Percentiles rank a stretch among this genome's conserved stretches.
These are phyloP conservation scores for Schrankia costaestrigalis DNA, from an alignment of 2,888 invertebrate species.

Conservation along the genomic window DNA sequence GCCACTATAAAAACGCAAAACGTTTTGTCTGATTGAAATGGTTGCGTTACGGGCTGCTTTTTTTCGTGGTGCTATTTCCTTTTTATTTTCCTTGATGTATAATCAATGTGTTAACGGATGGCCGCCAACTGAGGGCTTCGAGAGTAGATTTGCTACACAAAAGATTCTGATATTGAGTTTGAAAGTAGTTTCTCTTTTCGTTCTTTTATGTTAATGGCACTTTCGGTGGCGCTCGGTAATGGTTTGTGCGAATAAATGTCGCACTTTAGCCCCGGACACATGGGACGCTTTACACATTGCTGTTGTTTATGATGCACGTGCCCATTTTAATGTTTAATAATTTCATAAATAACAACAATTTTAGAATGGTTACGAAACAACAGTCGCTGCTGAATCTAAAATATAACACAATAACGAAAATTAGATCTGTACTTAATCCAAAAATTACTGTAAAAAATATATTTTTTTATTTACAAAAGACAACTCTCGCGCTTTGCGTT, in stretches of 20 bases:
- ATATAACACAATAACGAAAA: background rate
- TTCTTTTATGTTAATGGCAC: slow-evolving; percentile 75
- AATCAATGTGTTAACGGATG: slow-evolving; percentile 80
- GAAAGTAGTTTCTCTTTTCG: slow-evolving; percentile 75
- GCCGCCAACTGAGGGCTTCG: slow-evolving; percentile 64
- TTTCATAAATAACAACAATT: slow-evolving; percentile 32
- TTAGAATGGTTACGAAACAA: slow-evolving; percentile 16
- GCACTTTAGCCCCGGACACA: slow-evolving; percentile 52
- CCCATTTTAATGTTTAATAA: slow-evolving; percentile 37
- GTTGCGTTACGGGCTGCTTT: slow-evolving; percentile 66
- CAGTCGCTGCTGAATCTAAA: background rate
- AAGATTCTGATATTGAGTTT: slow-evolving; percentile 78
- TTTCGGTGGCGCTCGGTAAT: slow-evolving; percentile 69
- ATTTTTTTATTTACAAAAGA: too few species aligned
- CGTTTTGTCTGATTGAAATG: slow-evolving; percentile 80
- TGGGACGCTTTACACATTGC: slow-evolving; percentile 44
- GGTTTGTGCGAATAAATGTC: slow-evolving; percentile 68
- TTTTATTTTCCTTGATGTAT: slow-evolving; percentile 79
- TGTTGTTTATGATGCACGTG: slow-evolving; percentile 45
- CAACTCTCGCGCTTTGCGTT: too few species aligned
- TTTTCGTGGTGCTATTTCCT: slow-evolving; percentile 70
- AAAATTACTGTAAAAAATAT: too few species aligned
- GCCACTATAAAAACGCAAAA: slow-evolving; percentile 79
- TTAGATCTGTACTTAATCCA: too few species aligned
- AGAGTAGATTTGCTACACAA: slow-evolving; percentile 77